phyloP scores from a whole-genome alignment of 2,888 invertebrate genomes.

The Cotesia congregata region DNA sequence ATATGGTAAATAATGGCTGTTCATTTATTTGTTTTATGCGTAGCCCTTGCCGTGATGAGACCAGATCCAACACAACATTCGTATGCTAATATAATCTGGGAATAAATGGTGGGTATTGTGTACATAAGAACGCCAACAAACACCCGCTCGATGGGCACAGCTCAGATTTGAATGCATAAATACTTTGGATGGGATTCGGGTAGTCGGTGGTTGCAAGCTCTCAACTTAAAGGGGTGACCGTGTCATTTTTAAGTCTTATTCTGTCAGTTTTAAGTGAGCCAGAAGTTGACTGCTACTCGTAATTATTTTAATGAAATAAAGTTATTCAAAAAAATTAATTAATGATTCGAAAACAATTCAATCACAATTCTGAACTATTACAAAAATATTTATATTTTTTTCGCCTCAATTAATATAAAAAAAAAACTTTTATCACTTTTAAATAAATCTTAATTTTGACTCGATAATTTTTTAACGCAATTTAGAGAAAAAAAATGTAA shows the following conservation, averaged over 20 bases:
- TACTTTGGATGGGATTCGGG: constrained; percentile 55
- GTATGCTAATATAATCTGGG: constrained; percentile 64
- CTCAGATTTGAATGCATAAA: constrained; percentile 69
- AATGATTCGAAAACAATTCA: too few species aligned
- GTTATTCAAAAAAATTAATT: too few species aligned
- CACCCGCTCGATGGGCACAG: constrained; percentile 60
- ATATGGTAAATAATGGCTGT: background rate
- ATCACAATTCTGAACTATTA: too few species aligned
- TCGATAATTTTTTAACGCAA: too few species aligned
- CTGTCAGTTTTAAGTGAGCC: constrained; percentile 35
- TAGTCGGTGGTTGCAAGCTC: background rate
- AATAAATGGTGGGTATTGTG: constrained; percentile 64
- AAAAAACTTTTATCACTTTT: too few species aligned
- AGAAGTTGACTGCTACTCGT: too few species aligned
- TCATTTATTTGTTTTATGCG: background rate
- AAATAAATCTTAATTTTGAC: too few species aligned
- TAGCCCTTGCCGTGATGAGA: constrained; percentile 2
- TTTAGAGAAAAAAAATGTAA: too few species aligned
- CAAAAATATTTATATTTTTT: too few species aligned
- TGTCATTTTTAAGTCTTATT: constrained; percentile 61
- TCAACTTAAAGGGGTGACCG: constrained; percentile 30
- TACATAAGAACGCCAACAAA: constrained; percentile 60
- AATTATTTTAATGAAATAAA: too few species aligned
- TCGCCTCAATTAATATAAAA: too few species aligned
- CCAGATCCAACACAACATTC: constrained; percentile 48